These are phyloP conservation scores for Limnephilus lunatus DNA, from an alignment of 2,888 invertebrate genomes.

Conservation along the genomic window DNA sequence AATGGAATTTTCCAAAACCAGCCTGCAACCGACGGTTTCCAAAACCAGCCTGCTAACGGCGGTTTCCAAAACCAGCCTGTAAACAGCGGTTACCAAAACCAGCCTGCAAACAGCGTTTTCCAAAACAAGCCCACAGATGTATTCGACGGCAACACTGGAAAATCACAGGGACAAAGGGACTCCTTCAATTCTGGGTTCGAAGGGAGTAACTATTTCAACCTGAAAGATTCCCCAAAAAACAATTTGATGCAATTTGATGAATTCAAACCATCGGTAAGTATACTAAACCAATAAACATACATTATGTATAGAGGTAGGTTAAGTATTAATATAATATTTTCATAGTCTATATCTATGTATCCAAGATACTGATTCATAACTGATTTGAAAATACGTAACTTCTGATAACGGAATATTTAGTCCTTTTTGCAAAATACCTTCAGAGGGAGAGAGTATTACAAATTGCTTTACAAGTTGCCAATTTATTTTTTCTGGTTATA, in stretches of 20 bases:
- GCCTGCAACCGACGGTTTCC: background rate
- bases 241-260: background rate
- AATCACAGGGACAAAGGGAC: background rate
- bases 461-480: background rate
- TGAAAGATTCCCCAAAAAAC: background rate
- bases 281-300: background rate
- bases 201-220: background rate
- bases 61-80: background rate
- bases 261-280: background rate
- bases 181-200: background rate
- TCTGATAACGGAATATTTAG: background rate
- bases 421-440: background rate
- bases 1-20: background rate
- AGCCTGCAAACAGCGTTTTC: background rate
- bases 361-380: too few species aligned
- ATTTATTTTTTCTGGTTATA: background rate
- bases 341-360: background rate
- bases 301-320: background rate
- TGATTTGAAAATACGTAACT: too few species aligned
- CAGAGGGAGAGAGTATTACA: too few species aligned
- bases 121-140: background rate
- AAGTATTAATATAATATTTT: background rate
- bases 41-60: background rate
- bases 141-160: background rate
- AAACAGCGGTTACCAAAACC: background rate